Conservation (phyloP, 2,113 vertebrate genomes). For the Nycticebus coucang region DNA sequence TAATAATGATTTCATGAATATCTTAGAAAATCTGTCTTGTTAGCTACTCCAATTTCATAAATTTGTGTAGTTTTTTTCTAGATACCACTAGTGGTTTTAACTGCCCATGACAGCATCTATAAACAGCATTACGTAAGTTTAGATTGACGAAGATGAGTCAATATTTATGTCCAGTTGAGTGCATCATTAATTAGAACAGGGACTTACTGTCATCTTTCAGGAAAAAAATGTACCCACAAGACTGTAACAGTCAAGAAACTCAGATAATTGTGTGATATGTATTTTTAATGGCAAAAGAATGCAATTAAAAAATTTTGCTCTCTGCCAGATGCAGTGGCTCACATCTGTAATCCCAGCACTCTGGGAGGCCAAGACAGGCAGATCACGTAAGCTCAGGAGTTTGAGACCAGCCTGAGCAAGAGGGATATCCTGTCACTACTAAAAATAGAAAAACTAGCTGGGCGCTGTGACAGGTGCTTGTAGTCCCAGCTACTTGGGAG, state of each 20-base stretch:
- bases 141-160: conserved; percentile 68
- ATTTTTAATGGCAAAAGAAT: conserved; percentile 64
- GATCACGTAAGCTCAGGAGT: no score
- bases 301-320: conserved; percentile 53
- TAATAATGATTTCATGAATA: conserved; percentile 16
- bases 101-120: conserved; percentile 35
- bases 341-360: no score
- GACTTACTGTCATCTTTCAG: conserved; percentile 61
- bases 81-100: conserved; percentile 37
- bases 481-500: no score
- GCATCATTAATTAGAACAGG: conserved; percentile 71
- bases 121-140: conserved; percentile 68
- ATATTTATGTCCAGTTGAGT: conserved; percentile 67
- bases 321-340: no score
- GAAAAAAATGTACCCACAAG: conserved; percentile 58
- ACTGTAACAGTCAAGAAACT: conserved; percentile 44
- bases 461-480: no score
- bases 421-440: no score
- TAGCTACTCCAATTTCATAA: neutral
- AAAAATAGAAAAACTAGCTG: no score
- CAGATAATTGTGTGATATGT: conserved; percentile 57
- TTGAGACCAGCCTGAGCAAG: no score
- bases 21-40: conserved; percentile 40
- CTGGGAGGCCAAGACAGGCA: no score
- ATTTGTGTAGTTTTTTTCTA: neutral